Evolutionary conservation across 2,797 vertebrate species (phyloP).

Genomic region (Potorous gilbertii): DNA sequence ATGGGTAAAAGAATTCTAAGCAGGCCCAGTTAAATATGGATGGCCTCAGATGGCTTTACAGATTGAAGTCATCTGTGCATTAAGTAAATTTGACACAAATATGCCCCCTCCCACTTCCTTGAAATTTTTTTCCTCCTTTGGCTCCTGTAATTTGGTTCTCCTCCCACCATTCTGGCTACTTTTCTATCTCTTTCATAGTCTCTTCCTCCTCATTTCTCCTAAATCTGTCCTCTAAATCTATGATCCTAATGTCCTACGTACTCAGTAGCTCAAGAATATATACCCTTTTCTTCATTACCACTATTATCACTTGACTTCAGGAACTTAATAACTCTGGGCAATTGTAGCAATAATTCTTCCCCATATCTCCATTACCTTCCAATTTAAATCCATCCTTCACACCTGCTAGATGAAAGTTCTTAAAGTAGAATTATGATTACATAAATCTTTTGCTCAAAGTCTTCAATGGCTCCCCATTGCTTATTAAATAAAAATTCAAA

Average conservation of each 20-base stretch:
- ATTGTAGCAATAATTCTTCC: not conserved
- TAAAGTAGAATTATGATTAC: not conserved
- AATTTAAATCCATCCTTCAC: not conserved
- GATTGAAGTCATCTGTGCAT: constrained; percentile 4
- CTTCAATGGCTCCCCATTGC: not conserved
- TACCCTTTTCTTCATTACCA: not conserved
- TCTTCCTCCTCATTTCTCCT: not conserved
- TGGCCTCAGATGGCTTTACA: constrained; percentile 6
- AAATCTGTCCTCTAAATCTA: not conserved
- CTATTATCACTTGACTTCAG: not conserved
- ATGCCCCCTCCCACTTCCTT: not conserved
- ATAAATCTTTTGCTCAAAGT: not conserved
- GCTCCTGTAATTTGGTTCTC: not conserved
- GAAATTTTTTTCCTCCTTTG: not conserved
- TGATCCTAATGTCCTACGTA: not conserved
- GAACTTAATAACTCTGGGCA: not conserved
- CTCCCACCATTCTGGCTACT: not conserved
- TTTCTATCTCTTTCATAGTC: not conserved
- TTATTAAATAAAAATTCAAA: not conserved
- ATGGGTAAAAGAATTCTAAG: constrained; percentile 37
- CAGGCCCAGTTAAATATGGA: constrained; percentile 52
- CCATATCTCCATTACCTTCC: not conserved
- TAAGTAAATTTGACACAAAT: not conserved
- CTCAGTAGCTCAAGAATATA: not conserved
- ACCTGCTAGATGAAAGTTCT: not conserved